Conservation (phyloP, 2,113 vertebrate genomes). For the Sylvietta virens region DNA sequence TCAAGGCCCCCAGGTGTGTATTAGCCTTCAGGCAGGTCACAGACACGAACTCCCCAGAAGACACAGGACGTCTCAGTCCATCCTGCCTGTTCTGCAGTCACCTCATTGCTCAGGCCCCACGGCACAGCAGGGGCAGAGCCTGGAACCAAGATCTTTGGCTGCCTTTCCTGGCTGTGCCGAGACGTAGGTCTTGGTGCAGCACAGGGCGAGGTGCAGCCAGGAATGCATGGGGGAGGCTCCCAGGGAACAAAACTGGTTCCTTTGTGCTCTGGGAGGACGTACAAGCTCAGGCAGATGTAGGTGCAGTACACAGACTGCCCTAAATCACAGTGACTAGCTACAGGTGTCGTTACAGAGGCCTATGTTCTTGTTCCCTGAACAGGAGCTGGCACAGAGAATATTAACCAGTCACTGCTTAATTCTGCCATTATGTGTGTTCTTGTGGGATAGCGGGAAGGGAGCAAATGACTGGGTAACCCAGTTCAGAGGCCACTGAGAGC, state of each 20-base stretch:
- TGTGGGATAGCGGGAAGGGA: not conserved
- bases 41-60: not conserved
- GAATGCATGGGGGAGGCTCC: slow-evolving; percentile 6
- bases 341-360: not conserved
- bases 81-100: not conserved
- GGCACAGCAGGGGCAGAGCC: not conserved
- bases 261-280: not conserved
- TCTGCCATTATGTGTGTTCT: not conserved
- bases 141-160: not conserved
- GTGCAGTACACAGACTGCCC: not conserved
- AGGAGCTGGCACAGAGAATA: not conserved
- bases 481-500: not conserved
- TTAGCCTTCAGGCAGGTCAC: not conserved
- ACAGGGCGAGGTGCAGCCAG: not conserved
- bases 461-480: not conserved
- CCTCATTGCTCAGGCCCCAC: not conserved
- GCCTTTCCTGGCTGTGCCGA: not conserved
- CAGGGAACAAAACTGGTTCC: not conserved
- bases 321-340: not conserved
- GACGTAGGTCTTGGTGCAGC: not conserved
- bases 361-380: not conserved
- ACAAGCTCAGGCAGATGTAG: not conserved
- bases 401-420: not conserved
- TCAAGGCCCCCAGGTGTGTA: not conserved
- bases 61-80: not conserved